Conservation (phyloP, 2,113 vertebrate genomes). For the Notothenia rossii region DNA sequence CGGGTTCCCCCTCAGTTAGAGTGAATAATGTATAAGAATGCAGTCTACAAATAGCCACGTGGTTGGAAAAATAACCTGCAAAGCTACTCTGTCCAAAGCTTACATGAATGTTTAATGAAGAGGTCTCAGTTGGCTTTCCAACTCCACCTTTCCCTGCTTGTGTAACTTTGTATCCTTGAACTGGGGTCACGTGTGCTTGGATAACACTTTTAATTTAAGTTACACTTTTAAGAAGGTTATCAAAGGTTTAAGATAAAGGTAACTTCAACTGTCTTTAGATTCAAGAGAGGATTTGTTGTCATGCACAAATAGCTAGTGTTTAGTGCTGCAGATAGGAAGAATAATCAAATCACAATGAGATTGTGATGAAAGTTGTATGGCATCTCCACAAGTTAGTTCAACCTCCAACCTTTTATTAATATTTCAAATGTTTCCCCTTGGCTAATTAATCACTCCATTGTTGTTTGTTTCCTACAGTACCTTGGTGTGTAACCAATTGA, state of each 20-base stretch:
- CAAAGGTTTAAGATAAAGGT: neutral
- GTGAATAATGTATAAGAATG: conserved; percentile 67
- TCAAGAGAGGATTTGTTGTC: too few relatives aligned
- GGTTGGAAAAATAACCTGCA: conserved; percentile 8
- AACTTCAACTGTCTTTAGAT: neutral
- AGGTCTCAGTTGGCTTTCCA: neutral
- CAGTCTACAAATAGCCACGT: conserved; percentile 53
- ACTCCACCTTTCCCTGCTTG: neutral
- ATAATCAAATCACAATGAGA: neutral
- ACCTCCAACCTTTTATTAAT: neutral
- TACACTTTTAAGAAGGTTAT: neutral
- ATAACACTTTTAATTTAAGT: neutral
- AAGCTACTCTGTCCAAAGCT: conserved; percentile 4
- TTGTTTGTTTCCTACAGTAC: neutral
- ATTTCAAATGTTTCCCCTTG: neutral
- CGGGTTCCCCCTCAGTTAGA: neutral
- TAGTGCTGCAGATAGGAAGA: neutral
- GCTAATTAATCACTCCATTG: neutral
- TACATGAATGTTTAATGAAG: conserved; percentile 47
- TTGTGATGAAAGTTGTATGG: neutral
- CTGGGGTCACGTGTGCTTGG: neutral
- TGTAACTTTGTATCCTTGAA: neutral
- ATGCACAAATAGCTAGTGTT: too few relatives aligned
- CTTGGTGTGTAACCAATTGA: neutral
- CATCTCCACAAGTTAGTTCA: neutral